Evolutionary conservation across 2,888 invertebrate species (phyloP), one percentile per base, ranked within the genome.

Genomic region (Diloba caeruleocephala): DNA sequence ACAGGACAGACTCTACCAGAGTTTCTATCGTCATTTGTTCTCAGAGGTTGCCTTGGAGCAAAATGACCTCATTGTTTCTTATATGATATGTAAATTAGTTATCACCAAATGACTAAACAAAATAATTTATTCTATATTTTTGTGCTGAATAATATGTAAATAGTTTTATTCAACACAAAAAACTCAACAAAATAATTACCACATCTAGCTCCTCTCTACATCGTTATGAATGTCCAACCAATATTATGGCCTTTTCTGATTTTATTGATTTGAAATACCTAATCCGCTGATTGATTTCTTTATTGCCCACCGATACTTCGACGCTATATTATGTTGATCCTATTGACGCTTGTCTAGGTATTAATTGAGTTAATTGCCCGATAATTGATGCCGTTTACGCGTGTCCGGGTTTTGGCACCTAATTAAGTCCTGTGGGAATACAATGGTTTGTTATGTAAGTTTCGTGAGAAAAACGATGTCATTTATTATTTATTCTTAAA

Each of bases 201-300:
- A 37, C 72, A 65, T 89, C 87, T 63, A 87, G 85, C 8, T 17
- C 9, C 5, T 21, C 41, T 67, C 26, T 78, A 81, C 29, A 72
- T 79, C 79, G 50, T 39, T 63, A 71, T 76, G 72, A 78, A 81
- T 69, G 75, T 76, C 82, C 76, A 74, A 78, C 76, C 66, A 84
- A 81, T 79, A 87, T 84, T 87, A 88, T 81, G 76, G 85, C 84
- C 81, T 87, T 90, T 90, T 87, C 83, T 85, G 85, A 88, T 91
- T 92, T 92, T 92, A 93, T 92, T 92, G 92, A 92, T 92, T 92
- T 87, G 91, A 89, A 91, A 92, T 92, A 92, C 85, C 90, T 91
- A 92, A 92, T 91, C 84, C 84, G 74, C 86, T 91, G 92, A 93
- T 93, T 92, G 92, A 93, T 93, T 92, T 91, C 91, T 92, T 92